Base-by-base conservation (phyloP, 2,888 invertebrate genomes). In the Microplitis manilae region DNA sequence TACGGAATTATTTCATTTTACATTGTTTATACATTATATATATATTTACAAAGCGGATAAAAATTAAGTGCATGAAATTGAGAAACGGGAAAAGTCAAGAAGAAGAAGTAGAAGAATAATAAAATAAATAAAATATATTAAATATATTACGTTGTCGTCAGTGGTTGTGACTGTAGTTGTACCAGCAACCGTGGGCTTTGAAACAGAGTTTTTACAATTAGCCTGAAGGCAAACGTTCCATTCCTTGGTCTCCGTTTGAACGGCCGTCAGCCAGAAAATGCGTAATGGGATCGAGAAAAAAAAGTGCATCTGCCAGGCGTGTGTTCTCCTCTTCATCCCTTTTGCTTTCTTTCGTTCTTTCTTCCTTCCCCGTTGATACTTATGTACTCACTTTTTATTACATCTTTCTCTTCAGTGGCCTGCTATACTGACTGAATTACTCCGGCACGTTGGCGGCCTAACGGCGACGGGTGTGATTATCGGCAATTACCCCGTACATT, bases 401-500 rank as follows among this genome's bases (percentile, higher is more conserved):
- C 9, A 9, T 4, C 13, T 50, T 50, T 50, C 13, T 50, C 59
- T 59, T 15, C 41, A 9, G 30, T 17, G 50, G 50, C 13, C 50
- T 50, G 50, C 50, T 50, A 9, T 13, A 50, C 13, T 50, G 50
- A 50, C 50, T 50, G 50, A 50, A 13, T 50, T 50, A 50, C 50
- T 50, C 50, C 67, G 74, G 50, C 59, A 15, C 59, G 30, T 17
- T 50, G 68, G 17, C 30, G 64, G 84, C 80, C 79, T 83, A 84
- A 83, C 83, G 82, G 83, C 77, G 72, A 81, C 81, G 83, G 85
- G 80, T 84, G 85, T 85, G 86, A 86, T 86, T 86, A 84, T 81
- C 79, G 80, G 84, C 82, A 84, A 84, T 84, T 84, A 84, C 84
- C 79, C 77, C 76, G 75, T 80, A 74, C 76, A 39, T 17, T 75